Evolutionary conservation across 2,797 vertebrate genomes (phyloP).

Genomic region (Cheirogaleus major): DNA sequence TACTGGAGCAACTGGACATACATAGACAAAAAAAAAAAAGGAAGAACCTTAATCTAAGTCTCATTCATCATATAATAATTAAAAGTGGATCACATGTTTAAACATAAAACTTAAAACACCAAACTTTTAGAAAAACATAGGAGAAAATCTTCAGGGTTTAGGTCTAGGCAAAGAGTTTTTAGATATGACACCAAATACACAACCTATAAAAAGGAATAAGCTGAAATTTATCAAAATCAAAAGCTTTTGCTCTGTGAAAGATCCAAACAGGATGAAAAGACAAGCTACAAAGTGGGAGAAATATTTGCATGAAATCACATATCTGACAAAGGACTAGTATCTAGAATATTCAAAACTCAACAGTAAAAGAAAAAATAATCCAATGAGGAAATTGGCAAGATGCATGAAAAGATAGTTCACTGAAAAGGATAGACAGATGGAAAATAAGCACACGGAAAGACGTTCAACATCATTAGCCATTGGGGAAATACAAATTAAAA

Average conservation of each 20-base stretch:
- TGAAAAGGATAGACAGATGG: not conserved
- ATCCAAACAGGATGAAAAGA: not conserved
- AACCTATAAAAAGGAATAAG: not conserved
- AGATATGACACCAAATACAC: not conserved
- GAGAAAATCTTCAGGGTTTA: not conserved
- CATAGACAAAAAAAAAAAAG: not conserved
- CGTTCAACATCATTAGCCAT: not conserved
- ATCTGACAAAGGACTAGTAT: not conserved
- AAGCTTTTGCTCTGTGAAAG: not conserved
- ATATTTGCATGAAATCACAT: not conserved
- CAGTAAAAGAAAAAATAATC: not conserved
- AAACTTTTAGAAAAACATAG: not conserved
- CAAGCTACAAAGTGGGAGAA: not conserved
- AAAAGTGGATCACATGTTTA: not conserved
- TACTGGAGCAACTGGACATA: not conserved
- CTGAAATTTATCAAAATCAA: not conserved
- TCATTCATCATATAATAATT: not conserved
- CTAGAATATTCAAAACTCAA: conserved; percentile 25
- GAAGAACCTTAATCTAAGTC: not conserved
- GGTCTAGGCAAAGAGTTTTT: not conserved
- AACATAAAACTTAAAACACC: not conserved
- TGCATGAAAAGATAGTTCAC: conserved; percentile 24
- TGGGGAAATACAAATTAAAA: conserved; percentile 32
- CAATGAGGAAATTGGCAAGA: conserved; percentile 47
- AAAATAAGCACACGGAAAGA: not conserved